Evolutionary conservation across 1,140 invertebrate species (phyloP).

Genomic region (Bombus breviceps): DNA sequence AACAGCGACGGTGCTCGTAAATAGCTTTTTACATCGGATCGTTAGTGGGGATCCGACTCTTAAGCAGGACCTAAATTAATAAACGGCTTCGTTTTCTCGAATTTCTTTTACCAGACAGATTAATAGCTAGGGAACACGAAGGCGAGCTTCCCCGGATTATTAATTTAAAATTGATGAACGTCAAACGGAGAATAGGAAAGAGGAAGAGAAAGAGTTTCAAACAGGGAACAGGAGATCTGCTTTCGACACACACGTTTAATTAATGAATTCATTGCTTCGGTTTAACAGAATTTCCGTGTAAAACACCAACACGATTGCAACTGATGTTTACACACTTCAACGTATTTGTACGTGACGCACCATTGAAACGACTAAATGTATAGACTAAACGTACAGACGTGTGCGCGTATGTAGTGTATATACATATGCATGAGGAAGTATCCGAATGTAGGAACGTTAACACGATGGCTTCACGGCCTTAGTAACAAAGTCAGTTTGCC

Average conservation of each 20-base stretch:
- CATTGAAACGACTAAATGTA: neutral
- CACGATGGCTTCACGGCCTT: neutral
- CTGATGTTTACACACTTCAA: neutral
- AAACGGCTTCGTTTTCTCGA: neutral
- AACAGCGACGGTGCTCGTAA: too few species aligned
- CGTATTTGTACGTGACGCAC: neutral
- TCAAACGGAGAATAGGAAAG: neutral
- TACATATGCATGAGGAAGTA: neutral
- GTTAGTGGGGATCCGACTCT: neutral
- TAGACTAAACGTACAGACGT: too few species aligned
- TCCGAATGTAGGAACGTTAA: neutral
- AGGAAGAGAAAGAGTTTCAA: too few species aligned
- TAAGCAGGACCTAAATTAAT: constrained; percentile 4
- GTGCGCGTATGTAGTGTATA: neutral
- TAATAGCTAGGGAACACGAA: neutral
- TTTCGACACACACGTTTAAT: constrained; percentile 24
- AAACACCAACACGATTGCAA: neutral
- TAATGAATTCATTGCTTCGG: constrained; percentile 15
- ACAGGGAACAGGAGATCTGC: neutral
- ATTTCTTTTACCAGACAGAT: neutral
- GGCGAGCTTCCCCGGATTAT: neutral
- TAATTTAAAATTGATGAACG: constrained; percentile 30
- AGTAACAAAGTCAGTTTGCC: neutral
- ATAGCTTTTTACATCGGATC: neutral
- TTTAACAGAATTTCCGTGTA: constrained; percentile 8